Evolutionary conservation across 2,113 vertebrate species (phyloP), one percentile per base, ranked within the genome.

Genomic region (Callaeas wilsoni): DNA sequence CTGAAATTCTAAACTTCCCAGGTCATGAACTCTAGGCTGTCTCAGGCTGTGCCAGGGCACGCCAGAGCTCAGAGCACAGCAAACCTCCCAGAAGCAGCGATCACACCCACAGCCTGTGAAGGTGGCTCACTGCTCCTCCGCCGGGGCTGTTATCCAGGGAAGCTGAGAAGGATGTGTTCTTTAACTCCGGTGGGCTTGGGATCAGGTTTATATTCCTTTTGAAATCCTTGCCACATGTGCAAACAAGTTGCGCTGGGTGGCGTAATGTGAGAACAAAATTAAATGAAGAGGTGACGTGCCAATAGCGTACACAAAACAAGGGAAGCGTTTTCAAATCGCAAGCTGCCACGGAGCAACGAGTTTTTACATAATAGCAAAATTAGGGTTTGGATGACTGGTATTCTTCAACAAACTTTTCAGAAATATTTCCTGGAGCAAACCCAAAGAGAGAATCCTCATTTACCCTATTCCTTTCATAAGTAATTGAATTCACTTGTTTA

Each of bases 331-430:
- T 97, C 95, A 94, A 97, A 97, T 96, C 81, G 59, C 95, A 96
- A 93, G 94, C 77, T 85, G 94, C 89, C 69, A 74, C 30, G 16
- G 92, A 96, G 95, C 9, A 1, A 41, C 35, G 83, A 92, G 84
- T 56, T 96, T 96, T 96, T 95, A 95, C 90, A 95, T 91, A 97
- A 96, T 79, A 96, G 94, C 84, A 76, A 98, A 97, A 97, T 97
- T 94, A 97, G 92, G 78, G 93, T 97, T 97, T 97, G 93, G 94
- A 92, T 97, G 93, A 95, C 93, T 94, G 90, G 89, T 96, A 96
- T 96, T 96, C 92, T 97, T 97, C 96, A 91, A 97, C 95, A 91
- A 97, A 98, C 95, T 97, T 98, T 97, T 97, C 95, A 97, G 96
- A 97, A 96, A 96, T 97, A 98, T 97, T 97, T 98, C 86, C 97